These are phyloP conservation scores for Jordanella pulchra DNA, from an alignment of 2,797 vertebrate genomes.

Conservation along the genomic window DNA sequence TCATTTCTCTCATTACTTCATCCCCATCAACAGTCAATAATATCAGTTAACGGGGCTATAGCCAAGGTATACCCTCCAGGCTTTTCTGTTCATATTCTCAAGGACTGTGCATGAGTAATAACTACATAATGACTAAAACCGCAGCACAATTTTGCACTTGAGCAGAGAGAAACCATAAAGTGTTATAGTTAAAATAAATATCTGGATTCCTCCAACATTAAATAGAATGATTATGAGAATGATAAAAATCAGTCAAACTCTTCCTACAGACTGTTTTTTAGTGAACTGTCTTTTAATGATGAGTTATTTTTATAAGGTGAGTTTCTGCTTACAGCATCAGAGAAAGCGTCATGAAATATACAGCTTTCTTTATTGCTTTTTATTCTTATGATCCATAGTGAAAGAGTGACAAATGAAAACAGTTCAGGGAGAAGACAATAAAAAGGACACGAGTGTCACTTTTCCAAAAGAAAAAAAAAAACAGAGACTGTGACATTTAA, in stretches of 20 bases:
- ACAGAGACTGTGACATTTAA: slow-evolving; percentile 54
- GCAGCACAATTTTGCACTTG: slow-evolving; percentile 15
- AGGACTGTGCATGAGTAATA: slow-evolving; percentile 22
- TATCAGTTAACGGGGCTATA: slow-evolving; percentile 18
- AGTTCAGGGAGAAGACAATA: slow-evolving; percentile 49
- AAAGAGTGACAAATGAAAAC: slow-evolving; percentile 37
- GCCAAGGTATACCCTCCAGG: slow-evolving; percentile 12
- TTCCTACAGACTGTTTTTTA: slow-evolving; percentile 33
- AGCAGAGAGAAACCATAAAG: slow-evolving; percentile 11
- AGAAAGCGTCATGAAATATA: slow-evolving; percentile 30
- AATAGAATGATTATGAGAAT: slow-evolving; percentile 28
- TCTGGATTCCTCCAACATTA: slow-evolving; percentile 7
- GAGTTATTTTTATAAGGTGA: slow-evolving; percentile 52
- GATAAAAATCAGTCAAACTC: slow-evolving; percentile 37
- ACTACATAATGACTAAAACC: slow-evolving; percentile 23
- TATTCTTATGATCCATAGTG: slow-evolving; percentile 48
- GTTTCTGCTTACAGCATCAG: slow-evolving; percentile 45
- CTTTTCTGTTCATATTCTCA: slow-evolving; percentile 32
- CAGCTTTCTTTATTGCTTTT: slow-evolving; percentile 46
- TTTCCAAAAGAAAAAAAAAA: slow-evolving; percentile 8
- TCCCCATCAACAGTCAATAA: slow-evolving; percentile 25
- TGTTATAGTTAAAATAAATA: slow-evolving; percentile 10
- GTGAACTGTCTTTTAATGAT: slow-evolving; percentile 48
- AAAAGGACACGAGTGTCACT: slow-evolving; percentile 40
- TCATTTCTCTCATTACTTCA: slow-evolving; percentile 2